Conservation (phyloP, 2,113 vertebrate species). For the Nyctereutes procyonoides region DNA sequence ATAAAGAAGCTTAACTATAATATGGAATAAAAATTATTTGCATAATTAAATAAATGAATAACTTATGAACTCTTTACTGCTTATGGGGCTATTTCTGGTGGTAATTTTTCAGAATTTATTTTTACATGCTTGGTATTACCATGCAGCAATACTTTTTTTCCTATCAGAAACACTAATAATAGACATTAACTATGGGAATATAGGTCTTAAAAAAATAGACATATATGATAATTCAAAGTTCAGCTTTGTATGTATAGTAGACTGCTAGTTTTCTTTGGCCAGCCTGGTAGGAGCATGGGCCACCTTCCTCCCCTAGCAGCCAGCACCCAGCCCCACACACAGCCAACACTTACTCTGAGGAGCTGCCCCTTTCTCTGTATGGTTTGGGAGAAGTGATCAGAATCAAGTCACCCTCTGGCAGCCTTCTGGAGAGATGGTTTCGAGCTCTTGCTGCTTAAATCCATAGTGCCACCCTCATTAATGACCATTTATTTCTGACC, state of each 20-base stretch:
- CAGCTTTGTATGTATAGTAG: background rate
- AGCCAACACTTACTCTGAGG: background rate
- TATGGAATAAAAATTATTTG: background rate
- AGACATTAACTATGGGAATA: background rate
- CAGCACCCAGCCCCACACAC: too few species aligned
- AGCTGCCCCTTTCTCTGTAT: background rate
- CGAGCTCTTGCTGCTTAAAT: background rate
- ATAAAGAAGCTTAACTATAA: background rate
- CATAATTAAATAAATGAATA: background rate
- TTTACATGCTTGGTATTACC: background rate
- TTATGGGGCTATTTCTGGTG: conserved; percentile 26
- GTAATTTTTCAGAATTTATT: conserved; percentile 32
- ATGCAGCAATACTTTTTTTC: background rate
- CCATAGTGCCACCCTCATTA: background rate
- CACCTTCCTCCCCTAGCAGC: background rate
- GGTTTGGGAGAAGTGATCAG: background rate
- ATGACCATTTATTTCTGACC: background rate
- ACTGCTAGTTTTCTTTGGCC: background rate
- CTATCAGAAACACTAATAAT: background rate
- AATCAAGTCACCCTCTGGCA: background rate
- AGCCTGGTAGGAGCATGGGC: background rate
- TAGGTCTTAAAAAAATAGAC: background rate
- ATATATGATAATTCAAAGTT: background rate
- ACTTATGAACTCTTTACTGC: background rate
- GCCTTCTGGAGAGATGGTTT: background rate